Conservation (phyloP, 2,113 vertebrate species). For the Phrynocephalus versicolor region DNA sequence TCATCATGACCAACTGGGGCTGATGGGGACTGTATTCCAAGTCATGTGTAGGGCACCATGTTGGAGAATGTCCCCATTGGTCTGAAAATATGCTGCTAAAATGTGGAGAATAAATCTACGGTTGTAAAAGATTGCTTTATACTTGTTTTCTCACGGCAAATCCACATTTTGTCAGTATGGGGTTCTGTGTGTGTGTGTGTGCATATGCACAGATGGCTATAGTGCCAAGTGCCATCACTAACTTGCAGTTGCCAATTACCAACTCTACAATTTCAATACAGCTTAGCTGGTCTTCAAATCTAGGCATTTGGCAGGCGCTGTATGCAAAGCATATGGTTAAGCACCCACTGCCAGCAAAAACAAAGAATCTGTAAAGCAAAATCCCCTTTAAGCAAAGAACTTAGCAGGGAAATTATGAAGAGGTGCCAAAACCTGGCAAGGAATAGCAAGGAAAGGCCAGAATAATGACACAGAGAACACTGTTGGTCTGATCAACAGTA, state of each 20-base stretch:
- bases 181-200: constrained; percentile 29
- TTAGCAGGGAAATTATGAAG: constrained; percentile 35
- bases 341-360: constrained; percentile 69
- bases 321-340: constrained; percentile 68
- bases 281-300: constrained; percentile 65
- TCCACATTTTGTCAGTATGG: constrained; percentile 25
- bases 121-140: constrained; percentile 48
- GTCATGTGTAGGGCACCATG: neutral
- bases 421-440: constrained; percentile 41
- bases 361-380: constrained; percentile 60
- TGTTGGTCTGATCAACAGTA: constrained; percentile 45
- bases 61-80: neutral
- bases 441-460: constrained; percentile 50
- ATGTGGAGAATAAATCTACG: too few relatives aligned
- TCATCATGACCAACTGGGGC: neutral
- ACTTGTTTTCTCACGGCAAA: constrained; percentile 24
- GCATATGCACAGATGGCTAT: constrained; percentile 54
- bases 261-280: constrained; percentile 67
- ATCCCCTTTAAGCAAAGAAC: constrained; percentile 34
- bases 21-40: neutral
- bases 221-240: constrained; percentile 67
- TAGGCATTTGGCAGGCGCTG: constrained; percentile 65
- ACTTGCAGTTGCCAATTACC: constrained; percentile 66
- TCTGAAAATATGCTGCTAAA: constrained; percentile 43
- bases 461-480: constrained; percentile 46